Evolutionary conservation across 2,888 invertebrate genomes (phyloP).

Genomic region (Octodonta nipae): DNA sequence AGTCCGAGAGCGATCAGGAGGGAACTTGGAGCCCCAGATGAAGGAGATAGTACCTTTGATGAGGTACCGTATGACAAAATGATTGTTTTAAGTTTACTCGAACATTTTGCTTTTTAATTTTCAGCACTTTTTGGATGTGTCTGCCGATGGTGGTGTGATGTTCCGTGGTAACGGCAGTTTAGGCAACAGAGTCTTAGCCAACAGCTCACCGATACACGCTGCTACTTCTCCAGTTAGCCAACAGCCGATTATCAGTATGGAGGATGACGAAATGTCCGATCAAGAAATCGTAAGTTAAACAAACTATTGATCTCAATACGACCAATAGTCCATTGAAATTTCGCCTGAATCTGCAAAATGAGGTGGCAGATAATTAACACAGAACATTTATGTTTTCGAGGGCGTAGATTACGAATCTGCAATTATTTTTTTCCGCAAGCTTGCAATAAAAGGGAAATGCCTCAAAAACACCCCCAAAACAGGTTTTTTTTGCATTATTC

Average conservation of each 20-base stretch:
- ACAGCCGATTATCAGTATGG: constrained; percentile 84
- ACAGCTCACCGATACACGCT: constrained; percentile 33
- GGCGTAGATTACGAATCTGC: too few species aligned
- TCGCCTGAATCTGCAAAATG: too few species aligned
- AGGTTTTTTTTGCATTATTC: too few species aligned
- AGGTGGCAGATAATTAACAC: too few species aligned
- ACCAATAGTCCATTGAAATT: too few species aligned
- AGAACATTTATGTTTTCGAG: too few species aligned
- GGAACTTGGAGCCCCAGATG: constrained; percentile 18
- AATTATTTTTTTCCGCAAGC: too few species aligned
- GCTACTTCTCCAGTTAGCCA: constrained; percentile 41
- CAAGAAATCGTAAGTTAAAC: constrained; percentile 55
- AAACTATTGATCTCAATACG: neutral
- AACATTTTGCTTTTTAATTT: constrained; percentile 9
- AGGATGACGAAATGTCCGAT: constrained; percentile 85
- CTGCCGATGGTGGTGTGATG: constrained; percentile 30
- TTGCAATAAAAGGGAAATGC: too few species aligned
- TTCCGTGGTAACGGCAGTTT: constrained; percentile 23
- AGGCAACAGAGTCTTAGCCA: constrained; percentile 20
- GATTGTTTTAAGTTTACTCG: too few species aligned
- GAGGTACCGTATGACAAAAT: constrained; percentile 16
- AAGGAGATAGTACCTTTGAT: constrained; percentile 15
- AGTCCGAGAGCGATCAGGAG: constrained; percentile 29
- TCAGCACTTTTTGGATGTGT: constrained; percentile 28
- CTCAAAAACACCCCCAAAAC: too few species aligned